Conservation (phyloP, 2,113 vertebrate genomes). For the Chlamydotis undulata region DNA sequence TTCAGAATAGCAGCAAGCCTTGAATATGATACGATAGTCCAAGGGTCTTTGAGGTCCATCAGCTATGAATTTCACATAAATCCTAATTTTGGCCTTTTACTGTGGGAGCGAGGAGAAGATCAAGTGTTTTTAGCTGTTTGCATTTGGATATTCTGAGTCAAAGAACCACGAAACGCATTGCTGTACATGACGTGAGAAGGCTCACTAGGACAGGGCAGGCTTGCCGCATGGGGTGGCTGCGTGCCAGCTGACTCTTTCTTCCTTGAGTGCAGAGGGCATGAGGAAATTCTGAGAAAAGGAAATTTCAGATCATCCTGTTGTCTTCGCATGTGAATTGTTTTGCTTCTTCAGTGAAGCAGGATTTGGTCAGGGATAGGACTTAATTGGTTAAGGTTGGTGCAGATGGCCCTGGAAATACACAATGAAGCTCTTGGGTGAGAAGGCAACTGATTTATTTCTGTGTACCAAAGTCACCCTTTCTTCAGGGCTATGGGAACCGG, state of each 20-base stretch:
- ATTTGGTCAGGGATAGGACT: not conserved
- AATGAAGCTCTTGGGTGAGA: not conserved
- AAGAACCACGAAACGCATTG: not conserved
- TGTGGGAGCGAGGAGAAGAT: not conserved
- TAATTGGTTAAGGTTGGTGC: not conserved
- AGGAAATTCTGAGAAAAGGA: not conserved
- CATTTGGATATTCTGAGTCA: not conserved
- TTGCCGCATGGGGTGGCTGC: rapidly evolving
- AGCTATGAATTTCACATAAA: not conserved
- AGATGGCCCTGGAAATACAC: rapidly evolving
- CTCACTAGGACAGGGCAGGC: not conserved
- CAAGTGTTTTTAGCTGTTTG: not conserved
- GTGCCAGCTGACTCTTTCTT: not conserved
- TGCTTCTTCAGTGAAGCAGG: not conserved
- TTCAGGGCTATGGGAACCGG: not conserved
- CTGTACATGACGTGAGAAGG: not conserved
- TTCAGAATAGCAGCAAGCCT: not conserved
- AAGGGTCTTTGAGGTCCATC: not conserved
- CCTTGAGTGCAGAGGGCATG: not conserved
- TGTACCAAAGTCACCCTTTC: not conserved
- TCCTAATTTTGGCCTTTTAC: not conserved
- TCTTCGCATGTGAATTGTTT: not conserved
- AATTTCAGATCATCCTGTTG: not conserved
- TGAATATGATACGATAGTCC: not conserved
- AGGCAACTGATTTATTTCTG: not conserved